Conservation (phyloP, 2,888 invertebrate species). For the Mechanitis messenoides region DNA sequence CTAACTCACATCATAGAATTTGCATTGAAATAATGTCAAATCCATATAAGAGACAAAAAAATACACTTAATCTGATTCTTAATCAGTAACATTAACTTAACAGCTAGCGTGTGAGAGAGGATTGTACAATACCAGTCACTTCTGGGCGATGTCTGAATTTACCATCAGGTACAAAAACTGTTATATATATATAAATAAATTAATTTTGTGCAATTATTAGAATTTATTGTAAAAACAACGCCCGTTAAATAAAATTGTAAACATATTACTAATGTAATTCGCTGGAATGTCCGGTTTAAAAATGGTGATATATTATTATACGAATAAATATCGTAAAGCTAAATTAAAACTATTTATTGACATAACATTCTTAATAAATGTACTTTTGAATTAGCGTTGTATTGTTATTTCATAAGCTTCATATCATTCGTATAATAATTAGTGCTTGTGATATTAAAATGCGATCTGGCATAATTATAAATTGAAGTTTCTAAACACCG, state of each 20-base stretch:
- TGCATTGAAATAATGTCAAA: constrained; percentile 45
- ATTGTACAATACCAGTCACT: constrained; percentile 60
- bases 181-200: background rate
- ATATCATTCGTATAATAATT: constrained; percentile 22
- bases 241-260: background rate
- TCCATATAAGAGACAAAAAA: constrained; percentile 48
- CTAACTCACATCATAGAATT: constrained; percentile 8
- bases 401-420: background rate
- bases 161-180: too few relatives aligned
- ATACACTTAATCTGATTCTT: constrained; percentile 53
- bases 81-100: constrained; percentile 57
- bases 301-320: constrained; percentile 21
- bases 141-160: too few relatives aligned
- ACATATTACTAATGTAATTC: constrained; percentile 19
- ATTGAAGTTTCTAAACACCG: constrained; percentile 44
- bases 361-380: background rate
- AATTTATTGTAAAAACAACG: background rate
- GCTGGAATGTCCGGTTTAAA: constrained; percentile 60
- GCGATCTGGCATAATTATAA: constrained; percentile 50
- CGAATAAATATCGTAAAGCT: constrained; percentile 9
- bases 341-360: too few relatives aligned
- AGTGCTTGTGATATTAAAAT: constrained; percentile 40
- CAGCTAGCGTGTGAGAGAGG: constrained; percentile 56
- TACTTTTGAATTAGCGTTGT: background rate
- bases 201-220: background rate